Conservation (phyloP, 1,140 invertebrate genomes). For the Leptoteleia sp. region DNA sequence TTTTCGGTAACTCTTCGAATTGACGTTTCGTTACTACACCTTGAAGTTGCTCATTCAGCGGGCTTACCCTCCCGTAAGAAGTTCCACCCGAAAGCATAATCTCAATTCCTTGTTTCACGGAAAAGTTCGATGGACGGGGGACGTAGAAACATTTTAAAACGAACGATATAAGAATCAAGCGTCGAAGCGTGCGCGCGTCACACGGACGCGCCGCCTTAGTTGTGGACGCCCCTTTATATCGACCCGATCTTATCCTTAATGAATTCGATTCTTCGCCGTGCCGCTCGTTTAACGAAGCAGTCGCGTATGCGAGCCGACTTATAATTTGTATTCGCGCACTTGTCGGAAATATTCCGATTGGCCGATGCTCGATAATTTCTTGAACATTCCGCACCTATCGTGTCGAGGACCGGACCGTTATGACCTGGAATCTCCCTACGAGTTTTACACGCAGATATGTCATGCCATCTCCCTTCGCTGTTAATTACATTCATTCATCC, state of each 20-base stretch:
- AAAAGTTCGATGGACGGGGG: too few relatives aligned
- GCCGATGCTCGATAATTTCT: conserved; percentile 62
- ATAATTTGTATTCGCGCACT: conserved; percentile 63
- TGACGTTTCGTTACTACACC: too few relatives aligned
- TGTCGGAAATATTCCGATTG: conserved; percentile 67
- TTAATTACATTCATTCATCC: conserved; percentile 66
- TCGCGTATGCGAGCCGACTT: conserved; percentile 46
- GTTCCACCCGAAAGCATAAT: too few relatives aligned
- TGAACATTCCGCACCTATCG: conserved; percentile 64
- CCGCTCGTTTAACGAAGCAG: conserved; percentile 18
- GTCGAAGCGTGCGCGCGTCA: too few relatives aligned
- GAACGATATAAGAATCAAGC: too few relatives aligned
- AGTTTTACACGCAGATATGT: conserved; percentile 58
- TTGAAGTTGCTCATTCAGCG: too few relatives aligned
- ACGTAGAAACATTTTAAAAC: too few relatives aligned
- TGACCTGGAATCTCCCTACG: conserved; percentile 71
- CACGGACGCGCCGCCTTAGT: too few relatives aligned
- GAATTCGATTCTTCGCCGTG: conserved; percentile 31
- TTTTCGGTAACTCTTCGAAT: too few relatives aligned
- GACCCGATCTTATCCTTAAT: conserved; percentile 45
- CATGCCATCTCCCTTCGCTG: conserved; percentile 53
- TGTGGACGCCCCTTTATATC: too few relatives aligned
- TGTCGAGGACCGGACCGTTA: conserved; percentile 68
- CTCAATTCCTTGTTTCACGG: too few relatives aligned
- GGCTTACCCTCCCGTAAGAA: too few relatives aligned